Base-by-base conservation (phyloP, 2,888 invertebrate genomes). In the Drosophila macrospina region DNA sequence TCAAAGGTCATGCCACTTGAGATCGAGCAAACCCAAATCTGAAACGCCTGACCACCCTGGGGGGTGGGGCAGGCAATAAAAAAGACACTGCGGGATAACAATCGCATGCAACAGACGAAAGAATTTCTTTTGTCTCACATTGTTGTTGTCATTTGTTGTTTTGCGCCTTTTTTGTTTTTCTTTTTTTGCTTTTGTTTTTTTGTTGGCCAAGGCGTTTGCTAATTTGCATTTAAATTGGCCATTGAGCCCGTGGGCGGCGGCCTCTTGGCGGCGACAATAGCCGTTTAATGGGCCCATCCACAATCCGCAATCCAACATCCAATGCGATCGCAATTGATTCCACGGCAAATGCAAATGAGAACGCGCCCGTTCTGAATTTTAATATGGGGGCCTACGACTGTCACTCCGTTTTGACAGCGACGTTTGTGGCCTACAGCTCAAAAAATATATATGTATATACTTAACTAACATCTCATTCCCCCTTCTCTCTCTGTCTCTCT, bases 211-310 rank as follows among this genome's bases (percentile, higher is more conserved):
- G 74, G 78, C 78, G 74, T 77, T 78, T 73, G 61, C 57, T 67
- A 74, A 86, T 85, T 82, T 82, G 78, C 86, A 86, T 84, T 50
- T 68, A 70, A 83, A 80, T 80, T 75, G 72, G 48, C 71, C 70
- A 68, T 68, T 75, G 64, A 70, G 75, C 59, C 74, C 71, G 69
- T 67, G 67, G 76, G 67, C 76, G 79, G 67, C 71, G 67, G 71
- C 70, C 68, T 68, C 59, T 73, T 70, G 70, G 66, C 70, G 77
- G 73, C 78, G 83, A 82, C 83, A 82, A 73, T 82, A 79, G 83
- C 79, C 83, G 66, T 57, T 80, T 80, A 80, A 79, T 80, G 80
- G 71, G 70, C 82, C 69, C 51, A 39, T 26, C 28, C 42, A 44
- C 13, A n/a, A 24, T 30, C 26, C 37, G 39, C 15, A 5, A 20